Evolutionary conservation across 2,113 vertebrate species (phyloP), one percentile per base, ranked within the genome.

Genomic region (Chlorodrepanis virens): DNA sequence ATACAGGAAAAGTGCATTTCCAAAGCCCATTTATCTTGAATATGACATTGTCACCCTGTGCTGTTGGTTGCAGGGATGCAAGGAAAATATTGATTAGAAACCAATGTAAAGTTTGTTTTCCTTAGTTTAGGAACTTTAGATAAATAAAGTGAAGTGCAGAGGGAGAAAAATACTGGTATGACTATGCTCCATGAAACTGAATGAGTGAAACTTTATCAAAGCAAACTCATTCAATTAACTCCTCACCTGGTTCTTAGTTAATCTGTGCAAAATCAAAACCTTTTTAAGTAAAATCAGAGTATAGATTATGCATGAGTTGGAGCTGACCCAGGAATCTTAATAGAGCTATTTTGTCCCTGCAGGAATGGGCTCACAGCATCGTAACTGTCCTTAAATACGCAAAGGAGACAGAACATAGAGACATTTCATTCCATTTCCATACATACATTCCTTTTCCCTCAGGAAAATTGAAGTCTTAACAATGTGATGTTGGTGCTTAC

Each of bases 1-100:
- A 91, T 77, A 83, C 33, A 56, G 54, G 83, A 94, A 67, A 95
- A 93, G n/a, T 87, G 31, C 24, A 89, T 94, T 96, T 96, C 70
- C 81, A 94, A 92, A 93, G 61, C 47, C 77, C 77, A 87, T 96
- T 95, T 94, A 45, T 96, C 93, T 94, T 96, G 74, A 84, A 79
- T 87, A 91, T 94, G 93, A 94, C 94, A 87, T 84, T 95, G 87
- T 87, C 87, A 89, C 37, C 56, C n/a, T 84, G 44, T 71, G 57
- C 20, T 89, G 9, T 78, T 92, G 25, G 37, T 92, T 87, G 22
- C 35, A 81, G 40, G 59, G 44, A 94, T 84, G 89, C 57, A 91
- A 94, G 78, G 83, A 87, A 95, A 97, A 91, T 71, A 91, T 65
- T 61, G 79, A 93, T 90, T 90, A 85, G 44, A 93, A 96, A 87